phyloP scores from a whole-genome alignment of 2,888 invertebrate species.

The Resseliella maxima region DNA sequence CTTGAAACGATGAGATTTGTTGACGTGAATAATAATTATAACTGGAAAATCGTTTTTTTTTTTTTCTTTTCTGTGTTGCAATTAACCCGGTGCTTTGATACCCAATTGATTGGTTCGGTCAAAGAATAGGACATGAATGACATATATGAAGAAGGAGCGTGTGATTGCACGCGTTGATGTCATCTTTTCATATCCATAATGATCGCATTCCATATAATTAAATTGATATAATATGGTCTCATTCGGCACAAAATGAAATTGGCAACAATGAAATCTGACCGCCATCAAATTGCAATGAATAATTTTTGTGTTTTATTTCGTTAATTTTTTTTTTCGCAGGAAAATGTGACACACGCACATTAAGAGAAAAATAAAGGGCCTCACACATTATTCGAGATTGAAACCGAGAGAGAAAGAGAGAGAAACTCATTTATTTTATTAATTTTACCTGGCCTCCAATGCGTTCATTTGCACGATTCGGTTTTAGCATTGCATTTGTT shows the following conservation, averaged over 20 bases:
- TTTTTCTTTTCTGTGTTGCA: not conserved
- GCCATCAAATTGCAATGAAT: constrained; percentile 11
- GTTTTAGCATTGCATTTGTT: constrained; percentile 35
- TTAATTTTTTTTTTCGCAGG: too few species aligned
- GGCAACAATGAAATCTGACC: constrained; percentile 49
- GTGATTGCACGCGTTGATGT: constrained; percentile 49
- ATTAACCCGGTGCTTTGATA: constrained; percentile 44
- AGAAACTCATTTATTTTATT: not conserved
- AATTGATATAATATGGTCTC: not conserved
- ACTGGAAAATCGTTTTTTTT: not conserved
- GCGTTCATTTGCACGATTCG: not conserved
- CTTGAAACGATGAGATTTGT: not conserved
- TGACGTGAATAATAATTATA: constrained; percentile 15
- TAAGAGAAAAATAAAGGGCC: too few species aligned
- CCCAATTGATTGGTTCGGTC: not conserved
- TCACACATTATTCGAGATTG: too few species aligned
- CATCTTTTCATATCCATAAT: constrained; percentile 11
- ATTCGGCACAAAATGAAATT: not conserved
- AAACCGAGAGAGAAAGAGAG: too few species aligned
- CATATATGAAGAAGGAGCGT: not conserved
- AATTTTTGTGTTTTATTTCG: too few species aligned
- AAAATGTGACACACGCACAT: constrained; percentile 25
- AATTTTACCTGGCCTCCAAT: not conserved
- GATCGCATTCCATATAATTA: constrained; percentile 13
- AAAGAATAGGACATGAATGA: not conserved